Base-by-base conservation (phyloP, 1,140 invertebrate genomes). In the Caenorhabditis briggsae region DNA sequence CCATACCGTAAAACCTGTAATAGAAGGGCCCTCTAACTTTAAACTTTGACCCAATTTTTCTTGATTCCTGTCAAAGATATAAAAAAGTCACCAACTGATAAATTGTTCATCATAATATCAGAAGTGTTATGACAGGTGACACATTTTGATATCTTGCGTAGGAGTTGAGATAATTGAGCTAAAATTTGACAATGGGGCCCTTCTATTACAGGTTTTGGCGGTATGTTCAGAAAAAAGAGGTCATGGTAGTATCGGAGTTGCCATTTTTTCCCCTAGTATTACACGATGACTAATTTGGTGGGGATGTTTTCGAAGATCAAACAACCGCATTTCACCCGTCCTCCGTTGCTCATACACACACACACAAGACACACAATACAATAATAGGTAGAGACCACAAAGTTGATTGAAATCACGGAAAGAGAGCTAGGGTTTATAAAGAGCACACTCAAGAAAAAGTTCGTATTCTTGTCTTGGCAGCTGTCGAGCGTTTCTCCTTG, bases 211-310 rank as follows among this genome's bases (percentile, higher is more conserved):
- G 11, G 20, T 3, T 23, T 12, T 61, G 8, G 8, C 20, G 11
- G 8, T 25, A 33, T 12, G 23, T 0, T 61, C 23, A 11, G n/a
- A 58, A 3, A 14, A n/a, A 3, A 11, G 3, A 2, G 0, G 5
- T 25, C 58, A 61, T 20, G 18, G 11, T 20, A 11, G 14, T 58
- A n/a, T n/a, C n/a, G 3, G 3, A 8, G n/a, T 8, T 61, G 18
- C 23, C 8, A 20, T 61, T 23, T 61, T 61, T 61, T 61, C 50
- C 9, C 5, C 23, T 33, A 61, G 25, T 23, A 33, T 33, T 61
- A 8, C 59, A 61, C 59, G 25, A 61, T 61, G 59, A 61, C 59
- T 61, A 61, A 61, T 33, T 61, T 23, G 59, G 12, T 61, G 59
- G 7, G 6, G 59, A 25, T 61, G 23, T 61, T 20, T 61, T 14